phyloP scores from a whole-genome alignment of 2,888 invertebrate species.

The Yponomeuta plumbellus region DNA sequence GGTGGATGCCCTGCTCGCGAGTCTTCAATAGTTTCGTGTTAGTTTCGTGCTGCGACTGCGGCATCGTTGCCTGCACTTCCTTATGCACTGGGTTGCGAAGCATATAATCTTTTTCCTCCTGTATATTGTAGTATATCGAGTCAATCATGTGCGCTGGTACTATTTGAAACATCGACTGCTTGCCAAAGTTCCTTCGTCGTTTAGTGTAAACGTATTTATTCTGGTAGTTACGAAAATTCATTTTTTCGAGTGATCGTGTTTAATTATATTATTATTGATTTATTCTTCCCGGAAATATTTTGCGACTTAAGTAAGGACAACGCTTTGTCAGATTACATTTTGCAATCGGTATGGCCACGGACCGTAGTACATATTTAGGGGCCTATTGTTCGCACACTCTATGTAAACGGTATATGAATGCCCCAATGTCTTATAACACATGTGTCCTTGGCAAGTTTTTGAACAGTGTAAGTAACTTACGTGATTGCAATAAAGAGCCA shows the following conservation, averaged over 20 bases:
- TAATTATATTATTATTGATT: no score
- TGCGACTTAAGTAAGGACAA: neutral
- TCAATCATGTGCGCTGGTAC: slow-evolving; percentile 57
- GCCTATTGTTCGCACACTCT: neutral
- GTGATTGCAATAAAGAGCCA: neutral
- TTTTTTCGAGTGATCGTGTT: neutral
- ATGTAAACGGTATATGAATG: neutral
- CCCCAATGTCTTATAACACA: slow-evolving; percentile 34
- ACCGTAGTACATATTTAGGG: neutral
- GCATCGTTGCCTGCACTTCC: slow-evolving; percentile 61
- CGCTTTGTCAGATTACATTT: slow-evolving; percentile 9
- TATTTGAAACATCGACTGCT: slow-evolving; percentile 63
- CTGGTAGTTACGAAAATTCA: slow-evolving; percentile 2
- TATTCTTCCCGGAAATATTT: neutral
- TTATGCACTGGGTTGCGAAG: slow-evolving; percentile 71
- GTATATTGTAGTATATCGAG: slow-evolving; percentile 54
- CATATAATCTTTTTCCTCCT: slow-evolving; percentile 58
- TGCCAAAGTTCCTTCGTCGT: slow-evolving; percentile 66
- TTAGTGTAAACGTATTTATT: slow-evolving; percentile 56
- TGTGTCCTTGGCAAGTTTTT: slow-evolving; percentile 45
- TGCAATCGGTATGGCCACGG: slow-evolving; percentile 3
- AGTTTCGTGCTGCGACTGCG: slow-evolving; percentile 67
- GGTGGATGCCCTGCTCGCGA: slow-evolving; percentile 80
- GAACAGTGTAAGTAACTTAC: neutral
- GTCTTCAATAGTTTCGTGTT: slow-evolving; percentile 79